Conservation (phyloP, 2,797 vertebrate species). For the Coregonus sp. region DNA sequence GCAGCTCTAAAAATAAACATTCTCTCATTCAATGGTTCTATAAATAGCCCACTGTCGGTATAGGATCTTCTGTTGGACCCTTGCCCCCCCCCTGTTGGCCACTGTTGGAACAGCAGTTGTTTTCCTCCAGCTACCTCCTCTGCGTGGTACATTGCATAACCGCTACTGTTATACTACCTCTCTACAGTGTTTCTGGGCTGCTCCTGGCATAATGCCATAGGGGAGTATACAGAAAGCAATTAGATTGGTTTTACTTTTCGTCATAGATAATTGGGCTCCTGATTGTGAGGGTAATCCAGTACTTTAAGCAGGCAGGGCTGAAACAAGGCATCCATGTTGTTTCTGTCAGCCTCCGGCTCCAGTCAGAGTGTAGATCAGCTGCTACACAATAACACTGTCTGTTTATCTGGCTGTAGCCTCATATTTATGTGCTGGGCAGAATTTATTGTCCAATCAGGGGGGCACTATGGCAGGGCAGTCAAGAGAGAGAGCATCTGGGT, state of each 20-base stretch:
- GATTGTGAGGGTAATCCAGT: conserved; percentile 2
- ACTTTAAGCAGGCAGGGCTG: not conserved
- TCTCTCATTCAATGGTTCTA: conserved; percentile 46
- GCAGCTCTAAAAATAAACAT: conserved; percentile 59
- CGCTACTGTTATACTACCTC: conserved; percentile 8
- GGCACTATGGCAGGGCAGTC: not conserved
- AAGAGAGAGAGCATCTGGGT: conserved; percentile 1
- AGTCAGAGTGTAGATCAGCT: conserved; percentile 1
- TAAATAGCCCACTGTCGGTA: conserved; percentile 52
- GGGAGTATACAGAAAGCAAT: not conserved
- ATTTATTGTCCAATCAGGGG: conserved; percentile 16
- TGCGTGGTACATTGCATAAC: conserved; percentile 21
- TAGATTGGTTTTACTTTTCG: no score
- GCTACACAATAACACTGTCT: not conserved
- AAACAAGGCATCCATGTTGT: not conserved
- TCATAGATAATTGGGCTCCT: no score
- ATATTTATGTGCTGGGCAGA: conserved; percentile 10
- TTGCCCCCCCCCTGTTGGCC: conserved; percentile 39
- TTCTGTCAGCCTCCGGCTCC: not conserved
- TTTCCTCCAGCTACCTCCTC: not conserved
- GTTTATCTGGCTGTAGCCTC: conserved; percentile 14
- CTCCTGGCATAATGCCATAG: not conserved
- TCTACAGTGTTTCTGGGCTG: no score
- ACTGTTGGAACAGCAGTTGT: conserved; percentile 12
- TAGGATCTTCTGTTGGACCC: conserved; percentile 25